Conservation (phyloP, 2,113 vertebrate species). For the Myocastor coypus region DNA sequence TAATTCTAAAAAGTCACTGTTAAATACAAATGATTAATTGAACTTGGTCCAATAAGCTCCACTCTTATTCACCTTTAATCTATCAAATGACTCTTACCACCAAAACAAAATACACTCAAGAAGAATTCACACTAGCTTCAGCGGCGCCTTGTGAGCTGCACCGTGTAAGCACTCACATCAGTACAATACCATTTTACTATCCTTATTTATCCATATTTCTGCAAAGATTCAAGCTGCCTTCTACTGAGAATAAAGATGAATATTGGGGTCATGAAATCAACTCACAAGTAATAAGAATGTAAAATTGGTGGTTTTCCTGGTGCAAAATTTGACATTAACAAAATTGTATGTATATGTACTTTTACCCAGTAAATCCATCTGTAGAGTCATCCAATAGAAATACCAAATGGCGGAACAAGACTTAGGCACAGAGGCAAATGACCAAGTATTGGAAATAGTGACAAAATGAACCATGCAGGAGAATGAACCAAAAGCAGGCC, state of each 20-base stretch:
- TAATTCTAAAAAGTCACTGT: conserved; percentile 41
- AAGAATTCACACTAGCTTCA: background rate
- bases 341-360: background rate
- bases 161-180: background rate
- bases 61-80: conserved; percentile 21
- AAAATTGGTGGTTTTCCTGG: background rate
- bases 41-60: background rate
- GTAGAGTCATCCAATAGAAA: background rate
- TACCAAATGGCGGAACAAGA: background rate
- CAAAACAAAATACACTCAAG: conserved; percentile 26
- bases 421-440: background rate
- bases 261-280: background rate
- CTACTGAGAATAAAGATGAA: background rate
- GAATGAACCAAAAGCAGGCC: background rate
- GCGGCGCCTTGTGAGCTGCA: background rate
- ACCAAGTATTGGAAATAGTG: background rate
- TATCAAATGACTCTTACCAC: conserved; percentile 10
- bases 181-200: background rate
- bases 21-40: background rate
- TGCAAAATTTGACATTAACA: background rate
- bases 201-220: background rate
- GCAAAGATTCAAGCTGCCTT: background rate
- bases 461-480: background rate
- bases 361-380: background rate
- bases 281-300: background rate